Evolutionary conservation across 1,140 invertebrate genomes (phyloP).

Genomic region (Drosophila bipectinata): DNA sequence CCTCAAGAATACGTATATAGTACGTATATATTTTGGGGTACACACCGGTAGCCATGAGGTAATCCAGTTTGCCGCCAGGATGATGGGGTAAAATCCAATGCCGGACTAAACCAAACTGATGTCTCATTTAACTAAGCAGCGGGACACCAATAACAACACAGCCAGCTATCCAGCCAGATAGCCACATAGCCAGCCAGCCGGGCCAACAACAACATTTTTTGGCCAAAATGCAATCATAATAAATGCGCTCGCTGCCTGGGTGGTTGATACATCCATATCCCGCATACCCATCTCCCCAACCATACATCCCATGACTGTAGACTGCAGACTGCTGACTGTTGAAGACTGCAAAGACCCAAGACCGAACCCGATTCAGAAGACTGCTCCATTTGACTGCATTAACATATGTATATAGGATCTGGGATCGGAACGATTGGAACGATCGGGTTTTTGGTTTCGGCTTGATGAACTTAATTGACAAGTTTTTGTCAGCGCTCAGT

Average conservation of each 20-base stretch:
- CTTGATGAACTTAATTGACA: conserved; percentile 78
- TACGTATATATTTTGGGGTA: neutral
- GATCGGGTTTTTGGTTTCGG: conserved; percentile 7
- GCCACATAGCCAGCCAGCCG: neutral
- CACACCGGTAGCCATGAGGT: conserved; percentile 55
- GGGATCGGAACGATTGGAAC: neutral
- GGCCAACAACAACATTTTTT: conserved; percentile 44
- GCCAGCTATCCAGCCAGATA: neutral
- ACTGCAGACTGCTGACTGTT: neutral
- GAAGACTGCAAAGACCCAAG: conserved; percentile 1
- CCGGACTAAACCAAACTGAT: conserved; percentile 53
- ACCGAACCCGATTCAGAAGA: neutral
- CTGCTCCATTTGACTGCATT: conserved; percentile 51
- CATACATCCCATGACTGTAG: neutral
- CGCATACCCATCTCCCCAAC: neutral
- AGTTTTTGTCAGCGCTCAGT: conserved; percentile 76
- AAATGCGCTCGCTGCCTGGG: conserved; percentile 75
- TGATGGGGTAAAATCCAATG: conserved; percentile 12
- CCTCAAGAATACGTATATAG: neutral
- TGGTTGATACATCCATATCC: conserved; percentile 48
- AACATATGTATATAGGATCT: conserved; percentile 34
- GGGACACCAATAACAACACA: conserved; percentile 42
- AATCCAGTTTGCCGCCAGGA: conserved; percentile 36
- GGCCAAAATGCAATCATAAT: conserved; percentile 79
- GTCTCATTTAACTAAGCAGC: conserved; percentile 80